Conservation (phyloP, 2,888 invertebrate genomes). For the Ophioninae sp. region DNA sequence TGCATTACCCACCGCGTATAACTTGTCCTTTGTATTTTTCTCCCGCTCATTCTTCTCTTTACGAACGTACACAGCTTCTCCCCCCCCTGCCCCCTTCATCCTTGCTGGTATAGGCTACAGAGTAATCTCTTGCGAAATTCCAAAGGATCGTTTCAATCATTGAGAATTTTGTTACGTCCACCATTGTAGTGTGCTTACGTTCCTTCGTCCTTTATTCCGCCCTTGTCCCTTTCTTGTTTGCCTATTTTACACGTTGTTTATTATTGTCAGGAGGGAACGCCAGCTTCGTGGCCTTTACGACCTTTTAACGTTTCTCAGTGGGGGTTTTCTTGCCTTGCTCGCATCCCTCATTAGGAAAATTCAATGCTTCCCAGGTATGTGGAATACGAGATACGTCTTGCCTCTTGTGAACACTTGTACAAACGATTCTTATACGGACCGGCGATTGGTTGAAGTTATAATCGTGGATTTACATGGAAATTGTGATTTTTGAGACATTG, state of each 20-base stretch:
- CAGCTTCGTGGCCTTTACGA: conserved; percentile 52
- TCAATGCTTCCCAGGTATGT: conserved; percentile 5
- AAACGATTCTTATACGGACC: no score
- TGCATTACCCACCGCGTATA: conserved; percentile 24
- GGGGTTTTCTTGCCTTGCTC: conserved; percentile 18
- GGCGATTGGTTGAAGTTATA: no score
- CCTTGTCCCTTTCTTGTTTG: background rate
- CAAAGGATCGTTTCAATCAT: conserved; percentile 59
- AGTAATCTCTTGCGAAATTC: conserved; percentile 35
- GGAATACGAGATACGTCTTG: no score
- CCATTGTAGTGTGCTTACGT: conserved; percentile 40
- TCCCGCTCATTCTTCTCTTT: conserved; percentile 11
- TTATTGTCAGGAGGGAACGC: conserved; percentile 47
- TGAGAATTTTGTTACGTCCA: conserved; percentile 50
- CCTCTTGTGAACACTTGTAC: background rate
- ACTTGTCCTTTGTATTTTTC: conserved; percentile 37
- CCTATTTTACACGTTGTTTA: conserved; percentile 35
- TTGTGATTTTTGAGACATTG: no score
- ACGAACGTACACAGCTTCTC: background rate
- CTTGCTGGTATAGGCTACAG: background rate
- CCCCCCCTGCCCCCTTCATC: conserved; percentile 15
- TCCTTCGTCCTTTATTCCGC: background rate
- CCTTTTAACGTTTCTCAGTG: conserved; percentile 58
- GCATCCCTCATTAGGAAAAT: conserved; percentile 39
- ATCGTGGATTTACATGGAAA: no score